A percentile compares a stretch with the other conserved stretches of the same genome.
phyloP scores from a whole-genome alignment of 2,888 invertebrate genomes.

The Tetragonula carbonaria region DNA sequence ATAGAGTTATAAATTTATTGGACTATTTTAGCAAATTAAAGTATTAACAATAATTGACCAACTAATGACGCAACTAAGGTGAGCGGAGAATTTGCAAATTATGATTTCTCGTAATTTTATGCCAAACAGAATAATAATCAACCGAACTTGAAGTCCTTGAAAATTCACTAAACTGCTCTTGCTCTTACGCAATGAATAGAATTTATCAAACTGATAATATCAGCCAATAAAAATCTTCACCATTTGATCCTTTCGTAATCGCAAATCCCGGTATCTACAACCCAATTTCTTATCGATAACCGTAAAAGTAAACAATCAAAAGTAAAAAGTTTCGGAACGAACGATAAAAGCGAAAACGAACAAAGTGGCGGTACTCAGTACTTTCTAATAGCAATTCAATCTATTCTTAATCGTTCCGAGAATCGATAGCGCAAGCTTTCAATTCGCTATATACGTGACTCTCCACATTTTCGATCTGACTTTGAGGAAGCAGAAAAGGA shows the following conservation, averaged over 20 bases:
- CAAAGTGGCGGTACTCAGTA: background rate
- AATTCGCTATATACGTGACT: background rate
- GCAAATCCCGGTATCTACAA: background rate
- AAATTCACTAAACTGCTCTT: background rate
- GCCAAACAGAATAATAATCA: no score
- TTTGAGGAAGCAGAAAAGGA: conserved; percentile 18
- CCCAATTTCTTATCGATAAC: background rate
- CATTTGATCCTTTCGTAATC: background rate
- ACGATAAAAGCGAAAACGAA: background rate
- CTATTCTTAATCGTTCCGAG: conserved; percentile 19
- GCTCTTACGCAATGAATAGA: no score
- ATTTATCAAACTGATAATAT: background rate
- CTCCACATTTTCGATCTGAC: background rate
- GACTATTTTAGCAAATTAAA: background rate
- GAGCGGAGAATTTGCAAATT: background rate
- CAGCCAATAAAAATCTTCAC: background rate
- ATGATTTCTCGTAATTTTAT: background rate
- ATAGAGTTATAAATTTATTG: background rate
- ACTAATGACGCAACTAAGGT: background rate
- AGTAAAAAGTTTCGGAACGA: background rate
- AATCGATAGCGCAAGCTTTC: background rate
- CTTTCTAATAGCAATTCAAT: conserved; percentile 19
- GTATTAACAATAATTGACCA: background rate
- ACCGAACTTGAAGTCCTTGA: background rate
- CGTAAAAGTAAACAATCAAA: background rate